Conservation (phyloP, 2,113 vertebrate genomes). For the Colossoma macropomum region DNA sequence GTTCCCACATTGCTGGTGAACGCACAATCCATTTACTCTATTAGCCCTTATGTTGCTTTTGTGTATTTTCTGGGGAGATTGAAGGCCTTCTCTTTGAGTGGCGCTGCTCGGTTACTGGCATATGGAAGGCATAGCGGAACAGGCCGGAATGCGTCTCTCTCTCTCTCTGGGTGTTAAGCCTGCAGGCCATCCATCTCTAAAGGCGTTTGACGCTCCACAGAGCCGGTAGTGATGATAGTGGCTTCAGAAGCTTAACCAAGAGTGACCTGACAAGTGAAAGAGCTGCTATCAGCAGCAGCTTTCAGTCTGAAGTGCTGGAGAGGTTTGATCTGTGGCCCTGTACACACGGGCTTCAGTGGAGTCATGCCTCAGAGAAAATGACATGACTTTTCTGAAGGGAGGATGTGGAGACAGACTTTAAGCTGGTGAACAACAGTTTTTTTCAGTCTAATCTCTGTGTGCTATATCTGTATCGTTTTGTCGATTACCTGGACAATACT, state of each 20-base stretch:
- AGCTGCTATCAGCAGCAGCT: slow-evolving; percentile 68
- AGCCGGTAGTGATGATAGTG: slow-evolving; percentile 61
- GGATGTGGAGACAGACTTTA: background rate
- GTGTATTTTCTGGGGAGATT: background rate
- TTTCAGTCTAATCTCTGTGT: too few species aligned
- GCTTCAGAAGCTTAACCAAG: slow-evolving; percentile 64
- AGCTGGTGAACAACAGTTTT: background rate
- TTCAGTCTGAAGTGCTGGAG: slow-evolving; percentile 53
- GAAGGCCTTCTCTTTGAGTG: background rate
- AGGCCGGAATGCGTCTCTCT: slow-evolving; percentile 28
- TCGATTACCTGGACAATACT: too few species aligned
- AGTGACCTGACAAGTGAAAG: slow-evolving; percentile 68
- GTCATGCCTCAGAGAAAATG: slow-evolving; percentile 28
- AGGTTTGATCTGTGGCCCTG: slow-evolving; percentile 65
- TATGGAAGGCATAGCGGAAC: slow-evolving; percentile 4
- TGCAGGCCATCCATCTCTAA: slow-evolving; percentile 46
- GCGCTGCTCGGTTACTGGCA: slow-evolving; percentile 1
- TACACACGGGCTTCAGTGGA: slow-evolving; percentile 28
- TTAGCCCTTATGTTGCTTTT: background rate
- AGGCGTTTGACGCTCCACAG: slow-evolving; percentile 71
- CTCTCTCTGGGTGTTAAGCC: slow-evolving; percentile 26
- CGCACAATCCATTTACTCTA: slow-evolving; percentile 5
- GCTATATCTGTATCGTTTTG: too few species aligned
- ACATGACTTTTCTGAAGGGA: slow-evolving; percentile 1
- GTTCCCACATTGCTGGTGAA: background rate